Evolutionary conservation across 2,888 invertebrate genomes (phyloP).

Genomic region (Drosophila colorata): DNA sequence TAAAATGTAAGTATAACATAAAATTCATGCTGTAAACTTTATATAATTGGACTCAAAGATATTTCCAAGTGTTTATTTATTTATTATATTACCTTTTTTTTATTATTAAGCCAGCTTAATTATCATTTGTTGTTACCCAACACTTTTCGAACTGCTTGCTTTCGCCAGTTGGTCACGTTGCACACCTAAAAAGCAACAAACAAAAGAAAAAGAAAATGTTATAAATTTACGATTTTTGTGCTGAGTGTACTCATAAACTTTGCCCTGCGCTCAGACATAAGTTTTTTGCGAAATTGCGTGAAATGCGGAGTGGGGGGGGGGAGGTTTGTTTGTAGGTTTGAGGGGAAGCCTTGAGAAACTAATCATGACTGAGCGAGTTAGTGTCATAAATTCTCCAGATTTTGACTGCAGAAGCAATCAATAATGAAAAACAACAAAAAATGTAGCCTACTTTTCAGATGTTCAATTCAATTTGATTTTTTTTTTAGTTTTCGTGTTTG

Average conservation of each 20-base stretch:
- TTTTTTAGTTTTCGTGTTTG: conserved; percentile 9
- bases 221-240: conserved; percentile 33
- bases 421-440: conserved; percentile 17
- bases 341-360: background rate
- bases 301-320: background rate
- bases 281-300: conserved; percentile 17
- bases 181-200: background rate
- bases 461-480: conserved; percentile 1
- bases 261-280: conserved; percentile 16
- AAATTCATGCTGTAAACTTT: background rate
- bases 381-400: conserved; percentile 31
- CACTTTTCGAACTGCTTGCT: background rate
- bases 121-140: conserved; percentile 6
- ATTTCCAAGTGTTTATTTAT: background rate
- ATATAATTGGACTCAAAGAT: background rate
- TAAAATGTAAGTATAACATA: background rate
- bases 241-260: conserved; percentile 30
- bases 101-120: background rate
- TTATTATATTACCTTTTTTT: too few relatives aligned
- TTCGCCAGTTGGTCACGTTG: conserved; percentile 8
- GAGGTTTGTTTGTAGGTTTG: too few relatives aligned
- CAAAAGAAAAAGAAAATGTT: conserved; percentile 7
- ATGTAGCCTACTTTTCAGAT: conserved; percentile 32
- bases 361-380: conserved; percentile 1
- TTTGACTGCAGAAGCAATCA: conserved; percentile 12